Evolutionary conservation across 2,113 vertebrate genomes (phyloP).

Genomic region (Hemicordylus capensis): DNA sequence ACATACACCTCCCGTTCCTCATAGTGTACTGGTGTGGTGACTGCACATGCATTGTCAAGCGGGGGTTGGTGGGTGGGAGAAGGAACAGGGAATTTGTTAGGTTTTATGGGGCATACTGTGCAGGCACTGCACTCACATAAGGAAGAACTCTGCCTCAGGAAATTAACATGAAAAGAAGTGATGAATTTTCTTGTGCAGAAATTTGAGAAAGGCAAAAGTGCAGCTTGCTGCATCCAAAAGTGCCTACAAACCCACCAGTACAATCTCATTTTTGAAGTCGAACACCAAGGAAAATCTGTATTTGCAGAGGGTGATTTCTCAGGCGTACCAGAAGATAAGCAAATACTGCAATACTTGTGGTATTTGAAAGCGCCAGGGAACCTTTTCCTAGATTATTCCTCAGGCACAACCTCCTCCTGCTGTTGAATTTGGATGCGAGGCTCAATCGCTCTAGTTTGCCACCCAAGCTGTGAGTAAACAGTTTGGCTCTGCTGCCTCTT

Average conservation of each 20-base stretch:
- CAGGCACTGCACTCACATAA: too few relatives aligned
- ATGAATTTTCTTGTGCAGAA: neutral
- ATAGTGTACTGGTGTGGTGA: neutral
- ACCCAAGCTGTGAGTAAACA: neutral
- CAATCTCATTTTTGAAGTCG: neutral
- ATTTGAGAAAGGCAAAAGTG: neutral
- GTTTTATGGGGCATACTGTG: too few relatives aligned
- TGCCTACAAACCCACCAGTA: neutral
- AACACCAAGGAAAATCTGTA: neutral
- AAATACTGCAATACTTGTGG: neutral
- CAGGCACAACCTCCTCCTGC: neutral
- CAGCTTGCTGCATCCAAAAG: neutral
- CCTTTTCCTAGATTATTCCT: accelerated
- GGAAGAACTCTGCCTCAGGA: too few relatives aligned
- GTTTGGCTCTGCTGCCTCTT: neutral
- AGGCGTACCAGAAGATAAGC: neutral
- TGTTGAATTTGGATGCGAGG: neutral
- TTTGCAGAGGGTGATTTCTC: neutral
- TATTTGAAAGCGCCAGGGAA: neutral
- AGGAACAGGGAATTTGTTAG: too few relatives aligned
- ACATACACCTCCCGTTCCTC: neutral
- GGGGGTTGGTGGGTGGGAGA: too few relatives aligned
- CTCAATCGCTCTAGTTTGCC: neutral
- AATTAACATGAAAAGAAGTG: too few relatives aligned
- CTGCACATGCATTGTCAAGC: neutral